Evolutionary conservation across 1,140 invertebrate genomes (phyloP).

Genomic region (Myzus persicae): DNA sequence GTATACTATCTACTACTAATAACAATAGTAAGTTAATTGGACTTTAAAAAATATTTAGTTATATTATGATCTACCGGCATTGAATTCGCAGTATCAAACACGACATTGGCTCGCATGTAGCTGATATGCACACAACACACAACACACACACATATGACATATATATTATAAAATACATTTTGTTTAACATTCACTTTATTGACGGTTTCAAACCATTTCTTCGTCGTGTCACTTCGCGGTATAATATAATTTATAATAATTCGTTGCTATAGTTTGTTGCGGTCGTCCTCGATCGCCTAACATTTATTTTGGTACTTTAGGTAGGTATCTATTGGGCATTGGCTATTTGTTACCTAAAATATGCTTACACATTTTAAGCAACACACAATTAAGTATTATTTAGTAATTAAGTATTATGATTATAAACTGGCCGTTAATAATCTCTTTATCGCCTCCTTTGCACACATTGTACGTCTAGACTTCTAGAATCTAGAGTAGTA

Average conservation of each 20-base stretch:
- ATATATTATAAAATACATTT: background rate
- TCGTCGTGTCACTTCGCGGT: background rate
- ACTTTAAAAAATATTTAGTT: background rate
- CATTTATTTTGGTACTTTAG: background rate
- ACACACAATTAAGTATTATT: background rate
- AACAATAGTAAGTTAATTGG: background rate
- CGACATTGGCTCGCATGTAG: background rate
- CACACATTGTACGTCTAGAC: no score
- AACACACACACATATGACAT: background rate
- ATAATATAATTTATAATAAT: background rate
- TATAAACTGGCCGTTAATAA: no score
- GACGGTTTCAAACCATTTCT: background rate
- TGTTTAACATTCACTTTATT: background rate
- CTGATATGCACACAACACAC: background rate
- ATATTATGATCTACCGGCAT: background rate
- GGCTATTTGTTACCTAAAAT: background rate
- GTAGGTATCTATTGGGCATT: no score
- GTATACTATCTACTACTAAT: background rate
- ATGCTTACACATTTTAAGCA: background rate
- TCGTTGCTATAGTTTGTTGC: background rate
- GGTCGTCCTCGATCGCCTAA: background rate
- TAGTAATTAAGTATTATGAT: no score
- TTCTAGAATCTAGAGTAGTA: no score
- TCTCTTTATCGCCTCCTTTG: no score
- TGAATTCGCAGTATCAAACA: no score